Evolutionary conservation across 1,140 invertebrate genomes (phyloP), one percentile per base, ranked within the genome.

Genomic region (Notospermus geniculatus): DNA sequence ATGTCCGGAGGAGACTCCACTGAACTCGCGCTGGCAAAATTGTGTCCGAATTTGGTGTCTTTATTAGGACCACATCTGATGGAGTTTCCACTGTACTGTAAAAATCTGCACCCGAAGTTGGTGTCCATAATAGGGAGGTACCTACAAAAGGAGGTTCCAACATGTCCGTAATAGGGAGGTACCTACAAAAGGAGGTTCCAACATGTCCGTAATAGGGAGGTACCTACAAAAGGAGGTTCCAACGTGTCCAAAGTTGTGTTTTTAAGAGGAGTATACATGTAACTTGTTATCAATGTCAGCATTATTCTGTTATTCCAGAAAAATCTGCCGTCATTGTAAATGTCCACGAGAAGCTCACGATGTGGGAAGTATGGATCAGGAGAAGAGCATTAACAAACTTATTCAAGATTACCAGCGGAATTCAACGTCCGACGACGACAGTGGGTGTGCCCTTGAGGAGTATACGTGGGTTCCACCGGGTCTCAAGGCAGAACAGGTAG

Each of bases 391-490:
- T 19, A 65, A 70, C 39, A 68, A 71, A 29, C 57, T 73, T 52
- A 71, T 78, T 36, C 73, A 76, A 62, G 71, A 82, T 71, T 62
- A 74, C 43, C 73, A 82, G 72, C 82, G 92, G 41, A 92, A 95
- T 74, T 94, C 92, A 2, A 93, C 95, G 72, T 94, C 91, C 52
- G 95, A 97, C 80, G 94, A 97, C 76, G 95, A 98, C 83, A 95
- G 91, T 52, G 95, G 95, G 9, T 98, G 95, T 77, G 93, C 94
- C 4, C 84, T 98, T 52, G 95, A 98, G 76, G 96, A 98, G 78
- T 98, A 98, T 82, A 95, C 93, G 0, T 98, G 95, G 95, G 92
- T 97, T 52, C 96, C 96, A 41, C 92, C 92, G 2, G 94, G 94
- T 62, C 85, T 97, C 2, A 88, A 93, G 81, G 93, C 95, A 13